phyloP scores from a whole-genome alignment of 1,140 invertebrate species.

The Harpegnathos saltator region DNA sequence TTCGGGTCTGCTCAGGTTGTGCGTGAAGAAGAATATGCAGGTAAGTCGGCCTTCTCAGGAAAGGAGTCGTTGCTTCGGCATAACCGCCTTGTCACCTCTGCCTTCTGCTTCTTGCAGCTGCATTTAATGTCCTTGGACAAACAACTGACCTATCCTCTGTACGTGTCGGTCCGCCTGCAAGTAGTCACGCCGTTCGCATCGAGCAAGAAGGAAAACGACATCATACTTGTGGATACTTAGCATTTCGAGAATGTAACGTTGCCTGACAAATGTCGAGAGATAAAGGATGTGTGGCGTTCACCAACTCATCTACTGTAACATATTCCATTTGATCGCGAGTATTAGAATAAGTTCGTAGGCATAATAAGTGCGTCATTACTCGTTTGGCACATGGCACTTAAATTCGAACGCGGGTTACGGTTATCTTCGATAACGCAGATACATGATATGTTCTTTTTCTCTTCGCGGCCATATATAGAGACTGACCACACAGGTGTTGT shows the following conservation, averaged over 20 bases:
- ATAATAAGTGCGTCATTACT: conserved; percentile 63
- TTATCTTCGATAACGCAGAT: conserved; percentile 55
- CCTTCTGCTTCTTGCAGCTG: conserved; percentile 80
- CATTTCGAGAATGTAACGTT: conserved; percentile 40
- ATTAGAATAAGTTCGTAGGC: conserved; percentile 24
- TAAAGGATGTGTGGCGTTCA: conserved; percentile 44
- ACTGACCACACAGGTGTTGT: not conserved
- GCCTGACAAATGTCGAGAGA: conserved; percentile 24
- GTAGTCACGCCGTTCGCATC: conserved; percentile 86
- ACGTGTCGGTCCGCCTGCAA: conserved; percentile 90
- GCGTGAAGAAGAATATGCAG: conserved; percentile 79
- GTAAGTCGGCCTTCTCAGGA: conserved; percentile 28
- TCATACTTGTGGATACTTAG: conserved; percentile 76
- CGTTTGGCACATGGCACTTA: conserved; percentile 45
- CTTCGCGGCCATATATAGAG: not conserved
- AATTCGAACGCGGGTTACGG: conserved; percentile 9
- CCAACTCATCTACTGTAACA: conserved; percentile 30
- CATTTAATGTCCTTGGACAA: conserved; percentile 88
- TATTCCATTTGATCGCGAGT: conserved; percentile 38
- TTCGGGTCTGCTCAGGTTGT: conserved; percentile 87
- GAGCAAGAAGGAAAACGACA: conserved; percentile 71
- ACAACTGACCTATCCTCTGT: conserved; percentile 88
- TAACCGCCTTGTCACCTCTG: too few relatives aligned
- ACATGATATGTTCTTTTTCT: not conserved
- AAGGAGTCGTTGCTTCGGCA: too few relatives aligned